A percentile compares a stretch with the other conserved stretches of the same genome.
These are phyloP conservation scores for Drosophila kambysellisi DNA, from an alignment of 2,888 invertebrate species.

Conservation along the genomic window DNA sequence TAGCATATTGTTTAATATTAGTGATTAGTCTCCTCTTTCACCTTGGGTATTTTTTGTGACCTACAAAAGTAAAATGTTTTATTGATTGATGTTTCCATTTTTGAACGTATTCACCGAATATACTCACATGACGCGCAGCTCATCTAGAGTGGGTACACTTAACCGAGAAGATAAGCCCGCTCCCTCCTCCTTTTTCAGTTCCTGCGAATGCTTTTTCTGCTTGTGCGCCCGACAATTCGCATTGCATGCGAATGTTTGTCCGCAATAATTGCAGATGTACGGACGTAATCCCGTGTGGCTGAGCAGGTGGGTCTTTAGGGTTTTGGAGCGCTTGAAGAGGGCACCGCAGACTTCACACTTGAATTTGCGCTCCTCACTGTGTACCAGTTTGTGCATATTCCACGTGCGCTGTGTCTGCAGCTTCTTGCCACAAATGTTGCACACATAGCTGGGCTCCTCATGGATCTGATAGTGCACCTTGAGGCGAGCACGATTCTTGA, in stretches of 20 bases:
- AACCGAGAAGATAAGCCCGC: conserved; percentile 63
- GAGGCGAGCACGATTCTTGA: conserved; percentile 82
- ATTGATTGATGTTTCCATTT: background rate
- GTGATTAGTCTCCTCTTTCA: conserved; percentile 1
- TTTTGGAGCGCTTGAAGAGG: conserved; percentile 84
- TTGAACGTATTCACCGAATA: background rate
- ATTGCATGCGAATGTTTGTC: conserved; percentile 84
- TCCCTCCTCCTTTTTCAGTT: conserved; percentile 82
- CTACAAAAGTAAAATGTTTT: conserved; percentile 16
- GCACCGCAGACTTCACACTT: conserved; percentile 83
- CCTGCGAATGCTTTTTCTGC: conserved; percentile 82
- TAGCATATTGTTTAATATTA: background rate
- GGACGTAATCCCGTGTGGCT: conserved; percentile 84
- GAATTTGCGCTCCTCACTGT: conserved; percentile 82
- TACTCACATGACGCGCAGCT: conserved; percentile 82
- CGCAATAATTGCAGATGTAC: conserved; percentile 84
- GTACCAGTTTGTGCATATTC: conserved; percentile 85
- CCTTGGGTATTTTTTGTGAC: conserved; percentile 54
- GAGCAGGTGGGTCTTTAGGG: conserved; percentile 84
- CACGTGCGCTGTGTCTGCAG: conserved; percentile 85
- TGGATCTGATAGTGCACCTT: conserved; percentile 85
- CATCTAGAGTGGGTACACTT: conserved; percentile 83
- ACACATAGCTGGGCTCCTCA: conserved; percentile 84
- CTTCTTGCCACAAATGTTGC: conserved; percentile 84
- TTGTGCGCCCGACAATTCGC: conserved; percentile 85